Percentiles rank a stretch among this genome's conserved stretches.
These are phyloP conservation scores for Drymonia ruficornis DNA, from an alignment of 2,888 invertebrate species.

Conservation along the genomic window DNA sequence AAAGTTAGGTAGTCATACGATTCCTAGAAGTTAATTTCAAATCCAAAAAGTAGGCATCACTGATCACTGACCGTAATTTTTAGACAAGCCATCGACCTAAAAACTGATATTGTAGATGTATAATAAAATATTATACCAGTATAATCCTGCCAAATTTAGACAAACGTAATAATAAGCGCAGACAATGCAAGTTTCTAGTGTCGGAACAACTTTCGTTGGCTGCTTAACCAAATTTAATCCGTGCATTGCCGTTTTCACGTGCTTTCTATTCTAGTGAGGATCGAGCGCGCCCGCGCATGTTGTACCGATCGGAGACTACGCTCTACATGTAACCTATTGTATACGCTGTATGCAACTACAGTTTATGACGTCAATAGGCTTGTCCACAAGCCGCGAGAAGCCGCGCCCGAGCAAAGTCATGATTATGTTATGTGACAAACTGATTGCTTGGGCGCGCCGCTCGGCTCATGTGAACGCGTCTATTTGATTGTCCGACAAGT, in stretches of 20 bases:
- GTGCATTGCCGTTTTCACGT: conserved; percentile 49
- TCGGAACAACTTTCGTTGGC: conserved; percentile 47
- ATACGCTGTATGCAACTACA: neutral
- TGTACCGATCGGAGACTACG: conserved; percentile 21
- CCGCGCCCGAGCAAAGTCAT: too few species aligned
- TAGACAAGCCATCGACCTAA: neutral
- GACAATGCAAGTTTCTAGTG: conserved; percentile 34
- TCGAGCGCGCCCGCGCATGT: conserved; percentile 37
- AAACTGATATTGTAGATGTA: neutral
- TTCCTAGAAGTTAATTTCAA: neutral
- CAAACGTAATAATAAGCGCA: neutral
- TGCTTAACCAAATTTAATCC: conserved; percentile 54
- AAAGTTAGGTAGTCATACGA: too few species aligned
- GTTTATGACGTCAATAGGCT: neutral
- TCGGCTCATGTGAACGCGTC: too few species aligned
- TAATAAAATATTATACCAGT: neutral
- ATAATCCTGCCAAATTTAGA: conserved; percentile 3
- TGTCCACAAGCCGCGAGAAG: too few species aligned
- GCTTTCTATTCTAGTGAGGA: conserved; percentile 49
- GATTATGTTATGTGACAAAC: too few species aligned
- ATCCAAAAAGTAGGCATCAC: neutral
- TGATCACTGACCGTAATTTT: neutral
- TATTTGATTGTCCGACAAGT: too few species aligned
- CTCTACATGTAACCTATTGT: conserved; percentile 18
- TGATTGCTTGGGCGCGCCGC: too few species aligned